Conservation (phyloP, 92 coral and sea anemone species). For the Parazoanthus darwini region DNA sequence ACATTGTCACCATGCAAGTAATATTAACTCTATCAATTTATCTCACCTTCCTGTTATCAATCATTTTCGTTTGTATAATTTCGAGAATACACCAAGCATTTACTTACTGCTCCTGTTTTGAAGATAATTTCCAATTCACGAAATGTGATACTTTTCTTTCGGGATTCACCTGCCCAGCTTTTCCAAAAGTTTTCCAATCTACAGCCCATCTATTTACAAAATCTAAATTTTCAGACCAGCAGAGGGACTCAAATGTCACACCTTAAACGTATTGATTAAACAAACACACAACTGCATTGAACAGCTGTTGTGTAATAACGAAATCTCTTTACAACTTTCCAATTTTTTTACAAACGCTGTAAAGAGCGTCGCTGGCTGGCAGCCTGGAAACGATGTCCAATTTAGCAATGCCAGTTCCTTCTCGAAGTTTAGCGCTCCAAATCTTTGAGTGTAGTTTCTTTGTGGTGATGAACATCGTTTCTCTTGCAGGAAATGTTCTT, state of each 20-base stretch:
- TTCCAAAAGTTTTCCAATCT: not conserved
- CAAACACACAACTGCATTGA: not conserved
- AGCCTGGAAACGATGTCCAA: not conserved
- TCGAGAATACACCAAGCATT: not conserved
- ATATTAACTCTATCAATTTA: not conserved
- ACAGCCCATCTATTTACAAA: not conserved
- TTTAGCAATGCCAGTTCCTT: slow-evolving; percentile 32
- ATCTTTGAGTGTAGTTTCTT: slow-evolving; percentile 31
- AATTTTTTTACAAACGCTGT: not conserved
- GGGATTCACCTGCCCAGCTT: not conserved
- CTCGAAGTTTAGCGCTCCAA: slow-evolving; percentile 26
- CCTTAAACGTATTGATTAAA: not conserved
- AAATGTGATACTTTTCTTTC: not conserved
- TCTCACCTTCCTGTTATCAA: not conserved
- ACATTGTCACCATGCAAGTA: not conserved
- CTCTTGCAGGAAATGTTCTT: slow-evolving; percentile 29
- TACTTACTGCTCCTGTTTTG: not conserved
- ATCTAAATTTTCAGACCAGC: not conserved
- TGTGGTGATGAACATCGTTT: slow-evolving; percentile 25
- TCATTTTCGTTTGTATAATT: not conserved
- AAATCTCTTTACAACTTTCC: not conserved
- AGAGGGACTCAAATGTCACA: not conserved
- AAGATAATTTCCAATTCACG: not conserved
- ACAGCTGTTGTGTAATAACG: not conserved
- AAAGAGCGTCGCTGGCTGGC: not conserved